phyloP scores from a whole-genome alignment of 1,140 invertebrate species.

The Caenorhabditis briggsae region DNA sequence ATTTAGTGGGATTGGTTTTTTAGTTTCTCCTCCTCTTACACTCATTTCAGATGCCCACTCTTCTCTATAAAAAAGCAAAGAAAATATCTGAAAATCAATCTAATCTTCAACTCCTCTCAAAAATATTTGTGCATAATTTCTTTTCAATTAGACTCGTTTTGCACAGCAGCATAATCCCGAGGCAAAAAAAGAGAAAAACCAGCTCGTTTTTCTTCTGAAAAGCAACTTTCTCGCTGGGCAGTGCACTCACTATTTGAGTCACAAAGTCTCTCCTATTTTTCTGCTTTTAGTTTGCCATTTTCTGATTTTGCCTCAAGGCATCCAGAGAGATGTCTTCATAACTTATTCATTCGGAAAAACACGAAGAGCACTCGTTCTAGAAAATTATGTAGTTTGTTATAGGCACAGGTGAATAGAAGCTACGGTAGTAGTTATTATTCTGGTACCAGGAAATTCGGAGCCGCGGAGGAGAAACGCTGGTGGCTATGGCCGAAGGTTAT shows the following conservation, averaged over 20 bases:
- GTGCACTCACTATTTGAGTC: slow-evolving; percentile 7
- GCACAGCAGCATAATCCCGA: slow-evolving; percentile 6
- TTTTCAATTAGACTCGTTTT: slow-evolving; percentile 27
- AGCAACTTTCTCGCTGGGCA: slow-evolving; percentile 8
- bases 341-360: slow-evolving; percentile 1
- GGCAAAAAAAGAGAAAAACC: not conserved
- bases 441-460: too few relatives aligned
- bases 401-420: too few relatives aligned
- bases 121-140: not conserved
- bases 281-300: not conserved
- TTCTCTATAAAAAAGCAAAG: not conserved
- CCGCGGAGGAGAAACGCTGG: too few relatives aligned
- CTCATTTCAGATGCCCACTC: not conserved
- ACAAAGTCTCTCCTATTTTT: slow-evolving; percentile 23
- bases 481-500: too few relatives aligned
- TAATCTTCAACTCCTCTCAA: not conserved
- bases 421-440: too few relatives aligned
- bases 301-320: not conserved
- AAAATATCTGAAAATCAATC: not conserved
- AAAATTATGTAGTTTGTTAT: not conserved
- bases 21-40: not conserved
- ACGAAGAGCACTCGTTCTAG: not conserved
- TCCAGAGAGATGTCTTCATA: not conserved
- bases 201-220: slow-evolving; percentile 6
- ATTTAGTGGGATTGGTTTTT: not conserved